Base-by-base conservation (phyloP, 2,113 vertebrate genomes). In the Phocoena sinus region DNA sequence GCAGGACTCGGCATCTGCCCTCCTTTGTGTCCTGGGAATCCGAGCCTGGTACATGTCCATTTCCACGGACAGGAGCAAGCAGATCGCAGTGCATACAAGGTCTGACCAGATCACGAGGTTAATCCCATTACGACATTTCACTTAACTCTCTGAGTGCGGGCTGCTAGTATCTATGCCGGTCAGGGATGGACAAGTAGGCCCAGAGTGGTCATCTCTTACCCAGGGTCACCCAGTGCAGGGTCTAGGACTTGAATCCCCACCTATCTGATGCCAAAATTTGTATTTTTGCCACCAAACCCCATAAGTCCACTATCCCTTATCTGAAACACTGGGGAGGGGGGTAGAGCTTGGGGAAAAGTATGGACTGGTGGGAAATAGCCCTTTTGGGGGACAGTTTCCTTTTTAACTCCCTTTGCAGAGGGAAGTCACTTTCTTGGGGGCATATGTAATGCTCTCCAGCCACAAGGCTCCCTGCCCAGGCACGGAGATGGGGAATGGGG, bases 241-340 rank as follows among this genome's bases (percentile, higher is more conserved):
- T n/a, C 4, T n/a, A 47, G 44, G 92, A 68, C 23, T 58, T 4
- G 31, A 89, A 36, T 41, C 7, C 21, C 38, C 5, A 36, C 50
- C 21, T 33, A 6, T 11, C 23, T 77, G 44, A 41, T 56, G 56
- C 38, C 33, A 21, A 67, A 76, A 97, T 76, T 70, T 73, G 8
- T 73, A 33, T 50, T 83, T 91, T 93, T 91, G 63, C 12, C 20
- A 82, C 26, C 65, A 79, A 38, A 81, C 63, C 41, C 68, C 88
- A 89, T 31, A 97, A 97, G 56, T 81, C 94, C 63, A 67, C 84
- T 63, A 62, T 74, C 38, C 58, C 68, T 95, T 79, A 84, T n/a
- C 63, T 91, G 91, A 2, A 0, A 68, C 86, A 83, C 33, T 71
- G 17, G 63, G 92, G 83, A 41, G 82, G 6, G 8, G 28, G 47